These are phyloP conservation scores for Eurypyga helias DNA, from an alignment of 2,113 vertebrate species.

Conservation along the genomic window DNA sequence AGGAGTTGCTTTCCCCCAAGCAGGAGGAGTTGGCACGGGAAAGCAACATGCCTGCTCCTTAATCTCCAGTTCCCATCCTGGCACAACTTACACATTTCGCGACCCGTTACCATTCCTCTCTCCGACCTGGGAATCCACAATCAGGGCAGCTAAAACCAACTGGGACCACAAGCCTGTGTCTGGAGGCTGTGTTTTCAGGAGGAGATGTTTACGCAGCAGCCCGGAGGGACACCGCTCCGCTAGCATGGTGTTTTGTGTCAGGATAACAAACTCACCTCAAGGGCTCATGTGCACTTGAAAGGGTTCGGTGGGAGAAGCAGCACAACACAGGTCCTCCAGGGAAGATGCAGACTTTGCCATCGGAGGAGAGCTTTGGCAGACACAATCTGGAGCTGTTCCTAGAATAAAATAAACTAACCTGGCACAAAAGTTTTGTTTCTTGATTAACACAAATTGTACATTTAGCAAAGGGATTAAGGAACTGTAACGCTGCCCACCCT, in stretches of 20 bases:
- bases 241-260: neutral
- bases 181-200: neutral
- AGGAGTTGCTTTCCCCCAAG: neutral
- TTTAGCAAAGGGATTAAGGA: neutral
- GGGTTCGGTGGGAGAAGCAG: neutral
- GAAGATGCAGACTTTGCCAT: neutral
- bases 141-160: neutral
- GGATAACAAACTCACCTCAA: conserved; percentile 10
- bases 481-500: neutral
- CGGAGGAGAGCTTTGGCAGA: neutral
- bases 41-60: neutral
- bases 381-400: neutral
- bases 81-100: neutral
- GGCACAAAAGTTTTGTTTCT: neutral
- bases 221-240: neutral
- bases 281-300: neutral
- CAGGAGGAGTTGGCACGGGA: neutral
- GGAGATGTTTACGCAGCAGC: neutral
- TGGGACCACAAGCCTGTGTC: neutral
- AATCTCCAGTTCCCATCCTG: neutral
- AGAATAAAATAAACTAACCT: neutral
- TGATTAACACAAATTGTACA: neutral
- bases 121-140: rapidly evolving
- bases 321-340: neutral
- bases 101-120: rapidly evolving